A percentile compares a stretch with the other conserved stretches of the same genome.
Evolutionary conservation across 2,888 invertebrate species (phyloP).

Genomic region (Oligia latruncula): DNA sequence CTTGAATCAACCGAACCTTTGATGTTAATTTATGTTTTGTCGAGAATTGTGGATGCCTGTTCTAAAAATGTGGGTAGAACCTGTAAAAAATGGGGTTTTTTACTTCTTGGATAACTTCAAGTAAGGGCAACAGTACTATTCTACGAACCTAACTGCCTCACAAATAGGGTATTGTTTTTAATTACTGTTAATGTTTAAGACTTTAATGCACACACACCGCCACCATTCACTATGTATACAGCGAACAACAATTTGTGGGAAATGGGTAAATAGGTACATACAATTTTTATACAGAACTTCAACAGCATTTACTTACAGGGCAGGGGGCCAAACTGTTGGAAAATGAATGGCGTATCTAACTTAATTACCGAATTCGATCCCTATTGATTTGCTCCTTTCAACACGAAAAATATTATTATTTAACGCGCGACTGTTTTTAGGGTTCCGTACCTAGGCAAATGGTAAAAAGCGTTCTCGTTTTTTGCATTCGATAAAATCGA

Average conservation of each 20-base stretch:
- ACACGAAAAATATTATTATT: conserved; percentile 18
- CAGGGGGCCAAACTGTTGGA: neutral
- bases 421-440: neutral
- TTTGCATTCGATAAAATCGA: neutral
- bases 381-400: conserved; percentile 11
- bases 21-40: neutral
- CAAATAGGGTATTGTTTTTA: neutral
- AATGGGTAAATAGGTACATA: neutral
- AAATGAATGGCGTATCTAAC: conserved; percentile 1
- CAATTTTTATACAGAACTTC: neutral
- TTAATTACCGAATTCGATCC: neutral
- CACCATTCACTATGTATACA: neutral
- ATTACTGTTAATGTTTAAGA: neutral
- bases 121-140: neutral
- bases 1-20: neutral
- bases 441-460: neutral
- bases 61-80: neutral
- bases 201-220: neutral
- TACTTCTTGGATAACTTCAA: neutral
- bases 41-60: neutral
- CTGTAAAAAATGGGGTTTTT: neutral
- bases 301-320: neutral
- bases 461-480: neutral
- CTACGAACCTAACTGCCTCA: neutral
- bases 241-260: neutral